Evolutionary conservation across 2,888 invertebrate genomes (phyloP).

Genomic region (Drosophila maculinotata): DNA sequence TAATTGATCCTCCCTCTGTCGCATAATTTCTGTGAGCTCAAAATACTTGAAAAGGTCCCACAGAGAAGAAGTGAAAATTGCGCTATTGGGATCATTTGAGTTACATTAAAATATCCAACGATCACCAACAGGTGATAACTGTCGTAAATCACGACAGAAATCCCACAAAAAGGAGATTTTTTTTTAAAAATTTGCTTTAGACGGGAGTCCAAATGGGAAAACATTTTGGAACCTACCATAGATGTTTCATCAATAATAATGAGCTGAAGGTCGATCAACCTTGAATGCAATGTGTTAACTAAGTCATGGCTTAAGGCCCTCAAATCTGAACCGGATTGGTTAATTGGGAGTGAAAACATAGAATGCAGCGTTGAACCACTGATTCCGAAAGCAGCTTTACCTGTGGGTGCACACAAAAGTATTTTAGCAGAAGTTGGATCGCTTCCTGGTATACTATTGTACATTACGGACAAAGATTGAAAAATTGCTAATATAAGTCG

Average conservation of each 20-base stretch:
- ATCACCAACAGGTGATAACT: conserved; percentile 5
- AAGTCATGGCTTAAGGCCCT: background rate
- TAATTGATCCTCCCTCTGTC: conserved; percentile 5
- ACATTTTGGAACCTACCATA: too few relatives aligned
- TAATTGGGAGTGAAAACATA: background rate
- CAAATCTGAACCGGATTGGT: background rate
- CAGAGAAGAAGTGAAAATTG: background rate
- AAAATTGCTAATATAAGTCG: too few relatives aligned
- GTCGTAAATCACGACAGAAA: conserved; percentile 2
- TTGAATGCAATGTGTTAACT: background rate
- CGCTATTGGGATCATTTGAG: conserved; percentile 1
- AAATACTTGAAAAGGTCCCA: conserved; percentile 12
- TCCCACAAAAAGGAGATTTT: conserved; percentile 1
- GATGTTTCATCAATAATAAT: too few relatives aligned
- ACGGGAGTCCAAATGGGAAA: too few relatives aligned
- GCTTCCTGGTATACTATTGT: too few relatives aligned
- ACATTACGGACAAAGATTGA: too few relatives aligned
- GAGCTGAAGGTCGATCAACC: background rate
- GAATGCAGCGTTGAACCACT: conserved; percentile 1
- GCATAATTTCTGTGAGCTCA: conserved; percentile 17
- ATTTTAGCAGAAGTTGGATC: background rate
- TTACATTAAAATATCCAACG: conserved; percentile 8
- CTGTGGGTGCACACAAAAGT: too few relatives aligned
- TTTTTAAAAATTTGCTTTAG: background rate
- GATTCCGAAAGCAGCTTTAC: background rate